Percentiles rank a stretch among this genome's conserved stretches.
Conservation (phyloP, 2,888 invertebrate species). For the Anthrax anthrax region DNA sequence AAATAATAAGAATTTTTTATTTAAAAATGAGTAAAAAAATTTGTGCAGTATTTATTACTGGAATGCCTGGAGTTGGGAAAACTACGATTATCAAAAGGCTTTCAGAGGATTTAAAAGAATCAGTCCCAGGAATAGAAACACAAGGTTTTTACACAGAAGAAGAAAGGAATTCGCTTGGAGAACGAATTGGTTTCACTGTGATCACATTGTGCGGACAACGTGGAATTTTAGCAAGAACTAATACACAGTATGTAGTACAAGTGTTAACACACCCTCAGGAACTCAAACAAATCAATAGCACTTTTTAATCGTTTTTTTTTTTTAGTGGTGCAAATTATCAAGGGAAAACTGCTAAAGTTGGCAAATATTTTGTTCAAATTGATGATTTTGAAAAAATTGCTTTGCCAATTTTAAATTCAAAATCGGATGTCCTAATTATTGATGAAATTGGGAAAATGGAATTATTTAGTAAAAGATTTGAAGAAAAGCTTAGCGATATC, state of each 20-base stretch:
- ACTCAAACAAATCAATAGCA: too few relatives aligned
- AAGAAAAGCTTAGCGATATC: conserved; percentile 14
- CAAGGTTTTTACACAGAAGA: conserved; percentile 55
- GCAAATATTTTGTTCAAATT: conserved; percentile 45
- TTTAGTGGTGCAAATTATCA: neutral
- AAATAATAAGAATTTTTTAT: too few relatives aligned
- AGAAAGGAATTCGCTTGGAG: conserved; percentile 30
- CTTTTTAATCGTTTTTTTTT: too few relatives aligned
- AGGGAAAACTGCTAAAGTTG: conserved; percentile 32
- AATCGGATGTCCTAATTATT: conserved; percentile 16
- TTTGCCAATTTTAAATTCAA: conserved; percentile 33
- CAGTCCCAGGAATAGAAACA: conserved; percentile 21
- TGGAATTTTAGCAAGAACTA: conserved; percentile 39
- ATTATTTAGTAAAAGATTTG: conserved; percentile 23
- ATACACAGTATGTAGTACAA: neutral
- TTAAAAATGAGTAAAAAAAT: neutral
- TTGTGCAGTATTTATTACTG: conserved; percentile 1
- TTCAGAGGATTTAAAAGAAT: conserved; percentile 25
- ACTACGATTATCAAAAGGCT: conserved; percentile 46
- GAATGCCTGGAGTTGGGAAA: conserved; percentile 41
- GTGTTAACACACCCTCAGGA: too few relatives aligned
- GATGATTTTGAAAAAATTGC: conserved; percentile 44
- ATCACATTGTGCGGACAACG: conserved; percentile 37
- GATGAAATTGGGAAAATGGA: conserved; percentile 34
- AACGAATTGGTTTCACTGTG: conserved; percentile 49